Evolutionary conservation across 2,797 vertebrate genomes (phyloP).

Genomic region (Dryobates pubescens): DNA sequence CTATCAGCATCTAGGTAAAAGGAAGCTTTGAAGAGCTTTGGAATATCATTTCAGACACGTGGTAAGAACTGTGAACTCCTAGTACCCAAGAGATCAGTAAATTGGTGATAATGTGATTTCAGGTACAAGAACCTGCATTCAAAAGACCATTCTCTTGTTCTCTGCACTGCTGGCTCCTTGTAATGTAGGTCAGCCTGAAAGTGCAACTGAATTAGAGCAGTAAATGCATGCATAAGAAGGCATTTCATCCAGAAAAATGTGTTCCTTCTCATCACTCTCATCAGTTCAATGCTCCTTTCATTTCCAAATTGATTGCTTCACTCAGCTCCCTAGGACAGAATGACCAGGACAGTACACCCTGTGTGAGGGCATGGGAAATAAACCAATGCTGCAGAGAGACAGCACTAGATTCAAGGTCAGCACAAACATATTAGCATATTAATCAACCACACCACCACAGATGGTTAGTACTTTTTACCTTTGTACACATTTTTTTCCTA

Average conservation of each 20-base stretch:
- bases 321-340: not conserved
- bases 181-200: not conserved
- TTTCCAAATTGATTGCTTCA: not conserved
- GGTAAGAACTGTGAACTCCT: not conserved
- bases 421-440: fast-evolving
- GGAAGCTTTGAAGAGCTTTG: not conserved
- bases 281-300: not conserved
- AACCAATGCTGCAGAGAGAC: not conserved
- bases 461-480: not conserved
- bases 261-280: not conserved
- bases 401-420: not conserved
- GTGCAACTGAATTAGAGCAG: not conserved
- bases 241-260: not conserved
- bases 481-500: not conserved
- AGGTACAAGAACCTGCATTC: not conserved
- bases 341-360: not conserved
- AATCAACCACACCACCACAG: not conserved
- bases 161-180: not conserved
- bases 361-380: not conserved
- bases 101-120: not conserved
- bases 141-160: not conserved
- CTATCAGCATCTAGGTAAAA: not conserved
- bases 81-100: not conserved
- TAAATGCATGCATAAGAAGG: not conserved
- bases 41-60: not conserved